These are phyloP conservation scores for Andrena haemorrhoa DNA, from an alignment of 2,888 invertebrate species.

Conservation along the genomic window DNA sequence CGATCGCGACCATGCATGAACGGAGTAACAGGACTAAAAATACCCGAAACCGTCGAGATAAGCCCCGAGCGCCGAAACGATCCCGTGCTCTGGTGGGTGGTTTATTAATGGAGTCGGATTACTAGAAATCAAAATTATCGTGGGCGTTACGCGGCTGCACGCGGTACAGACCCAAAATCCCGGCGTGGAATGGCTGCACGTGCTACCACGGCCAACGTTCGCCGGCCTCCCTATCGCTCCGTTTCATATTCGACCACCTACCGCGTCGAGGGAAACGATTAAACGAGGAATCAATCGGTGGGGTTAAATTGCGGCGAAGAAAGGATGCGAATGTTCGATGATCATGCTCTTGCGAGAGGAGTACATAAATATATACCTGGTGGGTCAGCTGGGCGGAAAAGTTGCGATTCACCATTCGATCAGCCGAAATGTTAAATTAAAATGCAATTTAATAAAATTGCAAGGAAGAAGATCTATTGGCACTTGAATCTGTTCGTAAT, in stretches of 20 bases:
- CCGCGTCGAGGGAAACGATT: neutral
- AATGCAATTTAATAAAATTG: too few relatives aligned
- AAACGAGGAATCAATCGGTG: neutral
- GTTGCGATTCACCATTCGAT: too few relatives aligned
- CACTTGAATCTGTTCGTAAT: too few relatives aligned
- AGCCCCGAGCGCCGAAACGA: constrained; percentile 61
- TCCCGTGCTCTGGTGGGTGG: constrained; percentile 72
- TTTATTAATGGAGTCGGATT: constrained; percentile 78
- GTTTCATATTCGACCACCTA: neutral
- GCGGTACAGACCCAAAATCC: neutral
- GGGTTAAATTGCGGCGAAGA: too few relatives aligned
- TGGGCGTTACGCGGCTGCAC: constrained; percentile 54
- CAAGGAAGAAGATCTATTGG: too few relatives aligned
- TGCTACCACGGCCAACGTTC: neutral
- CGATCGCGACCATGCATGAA: constrained; percentile 54
- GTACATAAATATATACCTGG: too few relatives aligned
- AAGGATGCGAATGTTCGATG: too few relatives aligned
- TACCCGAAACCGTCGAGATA: constrained; percentile 76
- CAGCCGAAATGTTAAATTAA: too few relatives aligned
- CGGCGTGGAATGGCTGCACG: neutral
- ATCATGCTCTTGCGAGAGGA: too few relatives aligned
- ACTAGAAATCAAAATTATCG: constrained; percentile 76
- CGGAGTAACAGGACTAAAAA: constrained; percentile 75
- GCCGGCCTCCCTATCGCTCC: neutral
- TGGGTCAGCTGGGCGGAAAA: too few relatives aligned